Evolutionary conservation across 2,113 vertebrate genomes (phyloP), one percentile per base, ranked within the genome.

Genomic region (Anthoscopus minutus): DNA sequence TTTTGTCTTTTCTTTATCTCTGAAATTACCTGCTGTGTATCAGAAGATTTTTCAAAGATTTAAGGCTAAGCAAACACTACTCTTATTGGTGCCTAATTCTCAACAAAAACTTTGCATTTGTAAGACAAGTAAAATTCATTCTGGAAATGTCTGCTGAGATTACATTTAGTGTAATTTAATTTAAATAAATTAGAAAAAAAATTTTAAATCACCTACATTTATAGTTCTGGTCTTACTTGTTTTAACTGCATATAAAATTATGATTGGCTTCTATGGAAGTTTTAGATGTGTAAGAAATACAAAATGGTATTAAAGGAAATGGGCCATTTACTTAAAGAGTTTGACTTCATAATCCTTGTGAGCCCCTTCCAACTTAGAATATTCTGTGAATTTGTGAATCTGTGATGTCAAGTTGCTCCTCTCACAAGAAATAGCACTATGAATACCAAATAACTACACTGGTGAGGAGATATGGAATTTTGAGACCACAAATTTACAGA

Each of bases 1-100:
- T 74, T 56, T 65, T 64, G 30, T 66, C 44, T 45, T 61, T n/a
- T 71, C 71, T 69, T 56, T 74, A 56, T 86, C 56, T 82, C 66
- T 81, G 74, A 93, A 95, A 94, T 85, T 62, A 92, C 70, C 84
- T 91, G 47, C 62, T 89, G 58, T n/a, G 27, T 51, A 66, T 85
- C 53, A 73, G 15, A 86, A 78, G n/a, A 91, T 64, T 92, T 85
- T 87, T 91, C 33, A 38, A 79, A 89, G n/a, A 92, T 47, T 80
- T 89, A 80, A 37, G 24, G 25, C 57, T 57, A 91, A 86, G 27
- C 7, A 66, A 87, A 85, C 54, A 23, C 45, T 80, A 47, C 58
- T 80, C 17, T 77, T 89, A 82, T 2, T 72, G 48, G 30, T 80
- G 23, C 28, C 16, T 25, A 61, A 21, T 79, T 76, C 53, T 72